Base-by-base conservation (phyloP, 2,113 vertebrate genomes). In the Suricata suricatta region DNA sequence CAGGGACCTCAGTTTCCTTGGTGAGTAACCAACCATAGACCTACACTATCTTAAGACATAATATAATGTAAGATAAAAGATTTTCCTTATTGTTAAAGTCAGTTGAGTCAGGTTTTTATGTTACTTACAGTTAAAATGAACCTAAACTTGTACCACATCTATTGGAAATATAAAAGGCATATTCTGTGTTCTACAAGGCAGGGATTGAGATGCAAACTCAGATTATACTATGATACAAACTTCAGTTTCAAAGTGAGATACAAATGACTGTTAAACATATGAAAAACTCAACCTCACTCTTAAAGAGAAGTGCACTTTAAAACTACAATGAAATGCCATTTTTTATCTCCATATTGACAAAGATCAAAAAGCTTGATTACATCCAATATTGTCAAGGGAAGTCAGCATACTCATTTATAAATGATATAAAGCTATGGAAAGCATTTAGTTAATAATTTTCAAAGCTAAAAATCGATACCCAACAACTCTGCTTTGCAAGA, bases 231-330 rank as follows among this genome's bases (percentile, higher is more conserved):
- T 88, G 77, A 19, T 21, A 74, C n/a, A 80, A 74, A 93, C 27
- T 3, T 95, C 31, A 94, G 68, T 63, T 90, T 96, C 50, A 91
- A 88, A 11, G 68, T 47, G 47, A 41, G n/a, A 87, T 63, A 68
- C 11, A 50, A 71, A 88, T 81, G 19, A 63, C 33, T 76, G 16
- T 23, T 81, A 81, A 94, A 93, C 15, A 93, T 66, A 35, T n/a
- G 71, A 80, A 89, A 95, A 82, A 90, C 27, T 71, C 71, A 64
- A 86, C 31, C 19, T 85, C 87, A 81, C 41, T 88, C 31, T n/a
- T 97, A 71, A 92, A 92, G 52, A 88, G n/a, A 97, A 89, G 71
- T n/a, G 60, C 54, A 71, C 29, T 80, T 95, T 88, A 84, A 96
- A 94, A 88, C 33, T 84, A 91, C 23, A 95, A 14, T 54, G 44